Conservation (phyloP, 2,113 vertebrate genomes). For the Pluvialis apricaria region DNA sequence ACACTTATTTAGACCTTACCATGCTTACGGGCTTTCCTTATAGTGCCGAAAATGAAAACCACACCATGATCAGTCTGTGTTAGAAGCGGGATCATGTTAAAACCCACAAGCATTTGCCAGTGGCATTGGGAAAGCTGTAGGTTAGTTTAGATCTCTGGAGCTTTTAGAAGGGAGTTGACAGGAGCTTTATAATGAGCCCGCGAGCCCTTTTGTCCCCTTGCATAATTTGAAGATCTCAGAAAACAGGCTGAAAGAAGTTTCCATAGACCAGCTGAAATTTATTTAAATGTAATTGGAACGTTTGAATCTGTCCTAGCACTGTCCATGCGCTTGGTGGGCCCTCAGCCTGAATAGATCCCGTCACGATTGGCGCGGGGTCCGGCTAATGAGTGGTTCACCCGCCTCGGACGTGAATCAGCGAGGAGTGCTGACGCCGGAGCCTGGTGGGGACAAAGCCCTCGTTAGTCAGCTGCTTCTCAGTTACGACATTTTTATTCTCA, state of each 20-base stretch:
- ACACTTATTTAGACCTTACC: background rate
- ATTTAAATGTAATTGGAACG: constrained; percentile 13
- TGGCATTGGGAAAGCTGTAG: background rate
- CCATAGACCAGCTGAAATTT: constrained; percentile 7
- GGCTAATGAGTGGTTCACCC: background rate
- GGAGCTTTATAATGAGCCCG: constrained; percentile 2
- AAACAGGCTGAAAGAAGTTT: constrained; percentile 1
- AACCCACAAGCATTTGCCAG: background rate
- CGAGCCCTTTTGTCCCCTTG: constrained; percentile 17
- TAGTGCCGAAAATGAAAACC: background rate
- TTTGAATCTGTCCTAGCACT: background rate
- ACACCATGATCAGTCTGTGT: background rate
- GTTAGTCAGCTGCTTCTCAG: background rate
- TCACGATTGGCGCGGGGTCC: background rate
- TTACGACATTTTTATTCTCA: background rate
- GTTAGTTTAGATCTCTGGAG: constrained; percentile 33
- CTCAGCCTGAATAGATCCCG: background rate
- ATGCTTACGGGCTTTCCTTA: background rate
- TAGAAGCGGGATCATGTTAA: background rate
- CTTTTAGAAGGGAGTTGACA: background rate
- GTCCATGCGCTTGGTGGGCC: background rate
- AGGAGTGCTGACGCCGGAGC: background rate
- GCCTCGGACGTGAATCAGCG: background rate
- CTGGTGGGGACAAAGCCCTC: background rate
- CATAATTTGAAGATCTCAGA: constrained; percentile 1